Evolutionary conservation across 2,113 vertebrate species (phyloP), one percentile per base, ranked within the genome.

Genomic region (Cynocephalus volans): DNA sequence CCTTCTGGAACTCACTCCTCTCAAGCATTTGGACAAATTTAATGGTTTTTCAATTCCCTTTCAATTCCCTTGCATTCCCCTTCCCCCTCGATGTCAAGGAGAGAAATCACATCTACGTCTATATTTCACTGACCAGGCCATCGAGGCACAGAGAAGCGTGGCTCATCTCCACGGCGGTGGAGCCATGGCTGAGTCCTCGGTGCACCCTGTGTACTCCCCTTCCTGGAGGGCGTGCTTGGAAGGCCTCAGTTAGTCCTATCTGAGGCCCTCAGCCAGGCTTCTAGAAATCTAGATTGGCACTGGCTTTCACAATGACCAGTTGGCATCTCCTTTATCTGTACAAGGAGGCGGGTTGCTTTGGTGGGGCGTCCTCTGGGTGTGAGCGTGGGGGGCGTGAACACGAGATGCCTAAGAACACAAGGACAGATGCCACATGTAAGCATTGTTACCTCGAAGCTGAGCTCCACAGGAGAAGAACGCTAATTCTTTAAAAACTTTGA

Each of bases 181-280:
- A 2, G 17, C 54, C 13, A 8, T 8, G 41, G 18, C 6, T 5
- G 36, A 58, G 69, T 65, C 10, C 31, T 64, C 0, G 1, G 28
- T 60, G 56, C n/a, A 73, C 17, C 11, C n/a, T 6, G 17, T 26
- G 52, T 31, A 17, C 62, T 77, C 5, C 70, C 13, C 19, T 90
- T 64, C 56, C 77, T 28, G 24, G 45, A 21, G 28, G 9, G 6
- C 26, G 26, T 28, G 54, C 64, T 56, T 48, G 58, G 93, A 48
- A 82, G 31, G 24, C 17, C 9, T 15, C 24, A 21, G 6, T 62
- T 21, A 26, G 67, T 58, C 52, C 10, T 17, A 4, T 50, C 18
- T 19, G 45, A 24, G 54, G 52, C 54, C 75, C 31, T 41, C 60
- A 24, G 13, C 8, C 50, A 26, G 64, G 15, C 58, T 76, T 75